Evolutionary conservation across 1,140 invertebrate genomes (phyloP).

Genomic region (Drosophila malerkotliana): DNA sequence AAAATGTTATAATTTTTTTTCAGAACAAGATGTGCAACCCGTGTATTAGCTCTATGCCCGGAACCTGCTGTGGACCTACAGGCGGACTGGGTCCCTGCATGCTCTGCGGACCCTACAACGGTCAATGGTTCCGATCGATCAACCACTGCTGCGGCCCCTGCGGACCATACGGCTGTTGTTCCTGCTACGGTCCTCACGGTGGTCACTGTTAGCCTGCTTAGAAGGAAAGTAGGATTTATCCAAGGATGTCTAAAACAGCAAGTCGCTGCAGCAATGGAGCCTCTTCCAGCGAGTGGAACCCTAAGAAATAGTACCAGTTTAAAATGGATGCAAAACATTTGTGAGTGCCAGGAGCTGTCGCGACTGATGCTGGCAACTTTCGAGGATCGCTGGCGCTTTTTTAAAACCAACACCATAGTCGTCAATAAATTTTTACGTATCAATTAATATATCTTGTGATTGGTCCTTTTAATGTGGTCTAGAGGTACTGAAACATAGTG

Average conservation of each 20-base stretch:
- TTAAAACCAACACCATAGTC: background rate
- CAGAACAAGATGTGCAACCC: constrained; percentile 60
- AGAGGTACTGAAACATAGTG: too few relatives aligned
- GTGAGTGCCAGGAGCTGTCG: constrained; percentile 1
- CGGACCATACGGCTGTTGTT: constrained; percentile 67
- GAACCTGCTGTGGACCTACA: constrained; percentile 68
- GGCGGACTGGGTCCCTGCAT: constrained; percentile 64
- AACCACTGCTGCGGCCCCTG: constrained; percentile 71
- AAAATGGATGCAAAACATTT: constrained; percentile 5
- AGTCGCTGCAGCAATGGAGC: background rate
- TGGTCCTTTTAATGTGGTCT: too few relatives aligned
- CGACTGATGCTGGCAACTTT: background rate
- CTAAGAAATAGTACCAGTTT: background rate
- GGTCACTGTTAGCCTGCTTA: constrained; percentile 68
- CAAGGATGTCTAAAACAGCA: background rate
- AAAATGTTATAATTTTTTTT: background rate
- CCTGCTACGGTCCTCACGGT: constrained; percentile 64
- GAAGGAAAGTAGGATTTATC: constrained; percentile 56
- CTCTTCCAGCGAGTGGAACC: background rate
- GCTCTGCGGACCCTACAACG: constrained; percentile 68
- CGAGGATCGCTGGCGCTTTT: background rate
- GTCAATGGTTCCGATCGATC: constrained; percentile 62
- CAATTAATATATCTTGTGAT: background rate
- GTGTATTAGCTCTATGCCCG: constrained; percentile 63
- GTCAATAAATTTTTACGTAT: constrained; percentile 23